These are phyloP conservation scores for Papilio aristodemus DNA, from an alignment of 1,140 invertebrate genomes.

Conservation along the genomic window DNA sequence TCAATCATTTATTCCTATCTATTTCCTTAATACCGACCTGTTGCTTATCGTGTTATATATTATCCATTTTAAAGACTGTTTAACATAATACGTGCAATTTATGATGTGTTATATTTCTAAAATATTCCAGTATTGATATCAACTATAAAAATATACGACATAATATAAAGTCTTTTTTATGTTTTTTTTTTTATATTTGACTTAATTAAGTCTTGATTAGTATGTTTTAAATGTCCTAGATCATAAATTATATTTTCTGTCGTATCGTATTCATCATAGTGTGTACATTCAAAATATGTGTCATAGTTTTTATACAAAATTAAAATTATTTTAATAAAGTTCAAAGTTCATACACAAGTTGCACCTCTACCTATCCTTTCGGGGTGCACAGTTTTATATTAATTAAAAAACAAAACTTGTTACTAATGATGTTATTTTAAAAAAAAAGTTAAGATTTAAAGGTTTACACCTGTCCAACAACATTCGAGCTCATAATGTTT, in stretches of 20 bases:
- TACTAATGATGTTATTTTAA: too few relatives aligned
- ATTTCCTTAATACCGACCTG: neutral
- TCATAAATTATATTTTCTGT: neutral
- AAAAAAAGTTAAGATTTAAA: too few relatives aligned
- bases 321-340: too few relatives aligned
- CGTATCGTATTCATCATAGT: neutral
- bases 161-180: neutral
- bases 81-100: neutral
- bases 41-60: neutral
- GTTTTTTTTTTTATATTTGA: neutral
- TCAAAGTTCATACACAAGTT: too few relatives aligned
- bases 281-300: too few relatives aligned
- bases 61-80: neutral
- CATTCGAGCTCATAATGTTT: neutral
- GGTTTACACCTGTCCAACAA: neutral
- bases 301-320: too few relatives aligned
- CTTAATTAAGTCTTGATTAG: neutral
- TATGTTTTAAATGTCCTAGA: neutral
- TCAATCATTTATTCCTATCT: neutral
- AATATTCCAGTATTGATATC: neutral
- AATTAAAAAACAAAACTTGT: too few relatives aligned
- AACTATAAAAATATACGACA: neutral
- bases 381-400: too few relatives aligned
- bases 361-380: too few relatives aligned
- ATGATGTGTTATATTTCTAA: conserved; percentile 7